Conservation (phyloP, 1,140 invertebrate genomes). For the Scaptomyza hsui region DNA sequence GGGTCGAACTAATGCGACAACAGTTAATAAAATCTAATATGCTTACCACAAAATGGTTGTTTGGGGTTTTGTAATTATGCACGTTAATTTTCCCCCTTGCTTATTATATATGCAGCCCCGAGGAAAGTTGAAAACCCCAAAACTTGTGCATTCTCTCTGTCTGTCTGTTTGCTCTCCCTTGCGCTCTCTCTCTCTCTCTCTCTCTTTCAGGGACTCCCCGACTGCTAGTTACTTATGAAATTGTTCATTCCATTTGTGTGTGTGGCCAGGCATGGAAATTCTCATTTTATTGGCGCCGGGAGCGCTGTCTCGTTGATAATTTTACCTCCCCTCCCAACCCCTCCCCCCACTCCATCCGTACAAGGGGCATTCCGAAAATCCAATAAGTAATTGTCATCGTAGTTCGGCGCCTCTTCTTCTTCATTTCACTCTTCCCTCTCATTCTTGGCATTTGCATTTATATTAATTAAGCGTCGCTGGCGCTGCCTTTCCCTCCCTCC, state of each 20-base stretch:
- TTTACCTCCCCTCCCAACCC: not conserved
- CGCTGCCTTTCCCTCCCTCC: constrained; percentile 31
- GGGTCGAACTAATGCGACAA: constrained; percentile 28
- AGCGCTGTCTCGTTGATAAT: constrained; percentile 55
- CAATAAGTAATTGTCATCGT: constrained; percentile 80
- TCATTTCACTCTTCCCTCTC: not conserved
- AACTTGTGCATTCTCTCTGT: constrained; percentile 41
- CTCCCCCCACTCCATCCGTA: constrained; percentile 24
- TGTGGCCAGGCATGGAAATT: constrained; percentile 75
- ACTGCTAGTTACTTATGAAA: constrained; percentile 64
- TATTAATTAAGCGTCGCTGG: constrained; percentile 81
- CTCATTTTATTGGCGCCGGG: constrained; percentile 78
- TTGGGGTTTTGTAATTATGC: constrained; percentile 78
- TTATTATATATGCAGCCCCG: constrained; percentile 74
- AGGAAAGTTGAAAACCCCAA: constrained; percentile 31
- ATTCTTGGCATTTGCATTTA: constrained; percentile 68
- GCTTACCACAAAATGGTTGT: constrained; percentile 77
- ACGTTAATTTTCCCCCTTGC: constrained; percentile 63
- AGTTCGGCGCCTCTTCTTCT: constrained; percentile 56
- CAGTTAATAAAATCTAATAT: constrained; percentile 82
- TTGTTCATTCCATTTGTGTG: constrained; percentile 64
- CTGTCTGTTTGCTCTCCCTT: not conserved
- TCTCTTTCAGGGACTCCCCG: too few relatives aligned
- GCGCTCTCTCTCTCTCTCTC: not conserved
- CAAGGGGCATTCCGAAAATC: constrained; percentile 68